Conservation (phyloP, 2,113 vertebrate genomes). For the Chelonoidis abingdonii region DNA sequence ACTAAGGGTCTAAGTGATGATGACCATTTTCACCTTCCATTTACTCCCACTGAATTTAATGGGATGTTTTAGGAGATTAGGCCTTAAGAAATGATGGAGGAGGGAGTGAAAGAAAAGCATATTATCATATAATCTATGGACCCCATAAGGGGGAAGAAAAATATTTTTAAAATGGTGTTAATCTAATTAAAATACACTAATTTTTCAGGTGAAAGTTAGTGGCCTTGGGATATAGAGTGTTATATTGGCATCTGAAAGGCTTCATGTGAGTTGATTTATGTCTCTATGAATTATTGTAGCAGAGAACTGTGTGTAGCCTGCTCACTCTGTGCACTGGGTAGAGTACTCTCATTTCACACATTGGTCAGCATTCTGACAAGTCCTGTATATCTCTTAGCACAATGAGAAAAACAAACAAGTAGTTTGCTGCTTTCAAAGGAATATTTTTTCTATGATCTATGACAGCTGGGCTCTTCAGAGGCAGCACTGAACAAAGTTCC, state of each 20-base stretch:
- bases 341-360: neutral
- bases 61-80: neutral
- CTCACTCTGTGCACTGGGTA: neutral
- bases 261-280: neutral
- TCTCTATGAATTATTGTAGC: neutral
- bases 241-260: neutral
- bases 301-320: neutral
- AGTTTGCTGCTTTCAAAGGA: neutral
- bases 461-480: neutral
- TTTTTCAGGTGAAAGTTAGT: neutral
- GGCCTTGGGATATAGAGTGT: neutral
- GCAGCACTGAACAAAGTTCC: neutral
- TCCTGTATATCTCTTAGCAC: neutral
- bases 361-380: neutral
- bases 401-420: neutral
- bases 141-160: neutral
- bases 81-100: no score
- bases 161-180: no score
- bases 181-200: neutral
- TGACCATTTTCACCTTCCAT: neutral
- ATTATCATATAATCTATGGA: neutral
- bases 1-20: neutral
- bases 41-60: neutral
- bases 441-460: neutral
- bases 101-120: neutral